phyloP scores from a whole-genome alignment of 2,113 vertebrate species.

The Panthera uncia region DNA sequence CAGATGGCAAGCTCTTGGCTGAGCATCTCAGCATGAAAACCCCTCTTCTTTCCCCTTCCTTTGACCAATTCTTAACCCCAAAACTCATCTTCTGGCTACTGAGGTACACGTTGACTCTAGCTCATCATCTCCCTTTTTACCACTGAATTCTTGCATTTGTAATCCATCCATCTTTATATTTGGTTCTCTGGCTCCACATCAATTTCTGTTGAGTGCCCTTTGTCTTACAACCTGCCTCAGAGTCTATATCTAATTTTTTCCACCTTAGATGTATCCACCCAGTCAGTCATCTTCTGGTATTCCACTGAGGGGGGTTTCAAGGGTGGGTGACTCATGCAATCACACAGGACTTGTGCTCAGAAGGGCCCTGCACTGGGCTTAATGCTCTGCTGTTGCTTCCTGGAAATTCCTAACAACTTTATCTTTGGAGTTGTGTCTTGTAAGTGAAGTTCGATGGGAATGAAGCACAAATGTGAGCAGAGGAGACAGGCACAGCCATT shows the following conservation, averaged over 20 bases:
- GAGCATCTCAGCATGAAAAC: neutral
- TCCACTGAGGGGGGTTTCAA: neutral
- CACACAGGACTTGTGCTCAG: neutral
- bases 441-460: neutral
- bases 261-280: neutral
- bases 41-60: neutral
- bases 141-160: neutral
- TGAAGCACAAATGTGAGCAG: neutral
- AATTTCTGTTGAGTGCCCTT: neutral
- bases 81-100: neutral
- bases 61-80: neutral
- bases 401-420: conserved; percentile 36
- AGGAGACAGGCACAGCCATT: neutral
- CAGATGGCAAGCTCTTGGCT: neutral
- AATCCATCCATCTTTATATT: neutral
- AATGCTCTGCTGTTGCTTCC: neutral
- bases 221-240: neutral
- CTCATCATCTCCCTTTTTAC: neutral
- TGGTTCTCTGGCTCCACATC: neutral
- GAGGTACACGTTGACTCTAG: neutral
- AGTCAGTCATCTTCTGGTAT: neutral
- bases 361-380: neutral
- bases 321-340: neutral
- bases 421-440: neutral
- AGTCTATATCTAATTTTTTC: neutral